Evolutionary conservation across 2,113 vertebrate genomes (phyloP), one percentile per base, ranked within the genome.

Genomic region (Cheirogaleus medius): DNA sequence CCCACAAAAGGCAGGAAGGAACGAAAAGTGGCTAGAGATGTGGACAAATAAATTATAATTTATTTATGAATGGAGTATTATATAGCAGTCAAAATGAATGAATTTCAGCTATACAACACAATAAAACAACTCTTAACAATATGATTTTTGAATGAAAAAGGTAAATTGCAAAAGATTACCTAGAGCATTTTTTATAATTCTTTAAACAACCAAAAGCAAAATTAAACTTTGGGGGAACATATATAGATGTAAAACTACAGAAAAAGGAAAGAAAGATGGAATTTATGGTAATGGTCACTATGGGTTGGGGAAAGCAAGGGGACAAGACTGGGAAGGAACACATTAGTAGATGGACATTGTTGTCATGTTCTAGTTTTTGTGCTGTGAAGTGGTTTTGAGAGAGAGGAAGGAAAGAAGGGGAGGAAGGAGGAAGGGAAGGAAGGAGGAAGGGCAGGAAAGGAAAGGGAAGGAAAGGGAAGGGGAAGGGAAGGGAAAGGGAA

Each of bases 91-190:
- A 85, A 29, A 94, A n/a, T 87, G 80, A 60, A 52, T 27, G 42
- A 58, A 34, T 37, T 58, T 74, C 23, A 90, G 39, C 68, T 44
- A 13, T 32, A 58, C 10, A 37, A 83, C n/a, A 84, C 21, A 60
- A 83, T 32, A 84, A 44, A 87, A 77, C 34, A 1, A 91, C 29
- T 58, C 44, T 44, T 5, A 56, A 69, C 25, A 84, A 56, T 39
- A 54, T 3, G n/a, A 94, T 66, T 63, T 68, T 47, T 90, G 49
- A 85, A 88, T 91, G 76, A 88, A 94, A 94, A 80, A 71, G 29
- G 66, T n/a, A 81, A 94, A 83, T 23, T 42, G 49, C 66, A 88
- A 69, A 95, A 96, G 64, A 78, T 47, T 54, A 56, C 14, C 73
- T 52, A 78, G 0, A 88, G n/a, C 49, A 14, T 66, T 76, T 82